These are phyloP conservation scores for Ylistrum balloti DNA, from an alignment of 1,140 invertebrate genomes.

Conservation along the genomic window DNA sequence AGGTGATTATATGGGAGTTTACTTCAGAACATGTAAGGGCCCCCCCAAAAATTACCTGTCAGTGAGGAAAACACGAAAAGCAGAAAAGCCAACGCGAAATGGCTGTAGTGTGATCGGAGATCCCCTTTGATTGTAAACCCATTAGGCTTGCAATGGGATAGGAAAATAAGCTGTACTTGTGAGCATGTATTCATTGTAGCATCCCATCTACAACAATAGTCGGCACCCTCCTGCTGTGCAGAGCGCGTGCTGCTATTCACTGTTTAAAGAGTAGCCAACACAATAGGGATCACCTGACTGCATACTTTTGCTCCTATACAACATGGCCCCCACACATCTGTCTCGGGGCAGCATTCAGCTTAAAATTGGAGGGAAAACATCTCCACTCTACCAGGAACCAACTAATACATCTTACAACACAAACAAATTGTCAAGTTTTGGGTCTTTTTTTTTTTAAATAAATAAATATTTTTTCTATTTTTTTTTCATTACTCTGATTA, in stretches of 20 bases:
- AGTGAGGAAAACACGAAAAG: slow-evolving; percentile 1
- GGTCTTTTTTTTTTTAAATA: too few species aligned
- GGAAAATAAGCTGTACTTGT: slow-evolving; percentile 9
- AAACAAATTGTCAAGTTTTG: too few species aligned
- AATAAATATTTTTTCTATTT: too few species aligned
- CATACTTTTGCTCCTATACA: background rate
- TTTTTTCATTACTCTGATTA: too few species aligned
- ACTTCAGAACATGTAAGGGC: slow-evolving; percentile 32
- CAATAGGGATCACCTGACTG: slow-evolving; percentile 12
- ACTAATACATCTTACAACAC: background rate
- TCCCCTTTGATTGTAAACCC: slow-evolving; percentile 16
- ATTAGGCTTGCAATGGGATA: slow-evolving; percentile 12
- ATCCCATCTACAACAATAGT: background rate
- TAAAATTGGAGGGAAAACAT: slow-evolving; percentile 33
- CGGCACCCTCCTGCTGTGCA: slow-evolving; percentile 11
- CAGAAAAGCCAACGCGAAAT: slow-evolving; percentile 3
- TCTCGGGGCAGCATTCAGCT: background rate
- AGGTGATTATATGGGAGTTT: slow-evolving; percentile 18
- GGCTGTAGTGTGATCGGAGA: slow-evolving; percentile 22
- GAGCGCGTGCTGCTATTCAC: slow-evolving; percentile 14
- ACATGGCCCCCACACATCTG: background rate
- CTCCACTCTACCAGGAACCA: background rate
- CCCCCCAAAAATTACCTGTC: slow-evolving; percentile 27
- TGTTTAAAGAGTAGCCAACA: background rate
- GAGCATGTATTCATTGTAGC: slow-evolving; percentile 33